Evolutionary conservation across 2,888 invertebrate species (phyloP).

Genomic region (Noctua pronuba): DNA sequence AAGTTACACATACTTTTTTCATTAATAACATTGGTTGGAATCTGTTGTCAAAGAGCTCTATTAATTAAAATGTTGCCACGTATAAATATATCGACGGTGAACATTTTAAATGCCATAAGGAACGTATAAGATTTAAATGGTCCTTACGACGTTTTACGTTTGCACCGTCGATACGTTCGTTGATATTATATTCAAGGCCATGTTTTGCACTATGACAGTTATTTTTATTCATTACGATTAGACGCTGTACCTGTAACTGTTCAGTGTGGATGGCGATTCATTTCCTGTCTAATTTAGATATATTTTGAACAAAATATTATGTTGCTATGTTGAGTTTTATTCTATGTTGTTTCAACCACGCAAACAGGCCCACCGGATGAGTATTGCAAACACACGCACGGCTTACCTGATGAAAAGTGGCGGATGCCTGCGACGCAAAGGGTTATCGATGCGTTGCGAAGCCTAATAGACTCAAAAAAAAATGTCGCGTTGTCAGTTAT

Average conservation of each 20-base stretch:
- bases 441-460: background rate
- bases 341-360: background rate
- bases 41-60: constrained; percentile 27
- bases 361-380: background rate
- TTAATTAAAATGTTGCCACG: constrained; percentile 40
- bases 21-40: constrained; percentile 51
- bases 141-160: background rate
- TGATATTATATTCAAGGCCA: background rate
- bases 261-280: background rate
- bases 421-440: constrained; percentile 6
- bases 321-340: background rate
- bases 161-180: background rate
- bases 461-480: constrained; percentile 12
- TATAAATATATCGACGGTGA: background rate
- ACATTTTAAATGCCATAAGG: background rate
- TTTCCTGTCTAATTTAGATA: background rate
- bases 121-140: background rate
- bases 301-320: background rate
- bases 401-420: background rate
- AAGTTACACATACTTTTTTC: constrained; percentile 48
- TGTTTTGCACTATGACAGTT: constrained; percentile 8
- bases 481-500: background rate
- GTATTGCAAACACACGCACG: background rate
- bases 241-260: background rate
- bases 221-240: background rate